A percentile compares a stretch with the other conserved stretches of the same genome.
Evolutionary conservation across 2,888 invertebrate species (phyloP).

Genomic region (Leptothorax acervorum): DNA sequence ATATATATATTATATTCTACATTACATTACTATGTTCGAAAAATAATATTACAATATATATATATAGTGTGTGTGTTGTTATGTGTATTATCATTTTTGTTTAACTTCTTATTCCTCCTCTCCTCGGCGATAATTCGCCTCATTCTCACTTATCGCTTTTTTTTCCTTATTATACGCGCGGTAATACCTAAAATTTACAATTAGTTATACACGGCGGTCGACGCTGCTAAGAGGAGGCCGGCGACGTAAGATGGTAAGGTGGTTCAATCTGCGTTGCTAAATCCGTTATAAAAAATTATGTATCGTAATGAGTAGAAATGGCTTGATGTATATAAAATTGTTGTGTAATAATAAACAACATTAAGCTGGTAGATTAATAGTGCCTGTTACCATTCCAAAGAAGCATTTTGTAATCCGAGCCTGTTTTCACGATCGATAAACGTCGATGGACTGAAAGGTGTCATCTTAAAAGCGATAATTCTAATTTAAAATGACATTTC

Average conservation of each 20-base stretch:
- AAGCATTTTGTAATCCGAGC: neutral
- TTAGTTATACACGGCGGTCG: conserved; percentile 71
- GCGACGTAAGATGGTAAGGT: conserved; percentile 33
- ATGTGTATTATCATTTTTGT: conserved; percentile 76
- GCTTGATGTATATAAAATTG: conserved; percentile 40
- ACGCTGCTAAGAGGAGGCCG: conserved; percentile 67
- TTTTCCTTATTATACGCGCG: conserved; percentile 67
- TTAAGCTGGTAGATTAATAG: conserved; percentile 24
- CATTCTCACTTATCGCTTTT: conserved; percentile 55
- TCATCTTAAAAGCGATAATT: conserved; percentile 6
- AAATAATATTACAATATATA: conserved; percentile 85
- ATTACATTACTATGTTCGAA: conserved; percentile 85
- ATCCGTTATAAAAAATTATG: conserved; percentile 58
- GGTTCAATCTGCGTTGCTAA: conserved; percentile 25
- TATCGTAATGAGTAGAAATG: conserved; percentile 41
- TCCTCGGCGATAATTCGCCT: conserved; percentile 59
- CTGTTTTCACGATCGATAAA: neutral
- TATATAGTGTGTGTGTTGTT: conserved; percentile 80
- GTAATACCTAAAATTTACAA: conserved; percentile 74
- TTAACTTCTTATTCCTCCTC: conserved; percentile 67
- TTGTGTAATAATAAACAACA: conserved; percentile 29
- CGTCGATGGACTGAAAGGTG: neutral
- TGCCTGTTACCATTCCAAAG: conserved; percentile 26
- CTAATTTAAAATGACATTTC: neutral
- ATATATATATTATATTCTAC: conserved; percentile 82